Evolutionary conservation across 2,888 invertebrate genomes (phyloP).

Genomic region (Dendrolimus houi): DNA sequence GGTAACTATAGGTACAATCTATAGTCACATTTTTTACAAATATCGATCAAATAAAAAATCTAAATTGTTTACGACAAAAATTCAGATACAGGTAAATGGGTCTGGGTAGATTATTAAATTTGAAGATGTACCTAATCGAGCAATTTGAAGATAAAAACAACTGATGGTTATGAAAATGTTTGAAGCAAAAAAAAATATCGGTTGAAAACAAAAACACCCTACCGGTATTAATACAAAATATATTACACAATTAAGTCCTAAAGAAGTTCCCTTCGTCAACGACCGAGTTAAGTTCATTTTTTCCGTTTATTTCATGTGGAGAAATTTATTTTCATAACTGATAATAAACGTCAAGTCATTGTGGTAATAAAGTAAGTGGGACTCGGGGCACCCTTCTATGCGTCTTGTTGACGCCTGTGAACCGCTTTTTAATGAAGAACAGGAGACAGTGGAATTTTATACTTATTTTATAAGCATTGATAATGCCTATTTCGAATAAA

Average conservation of each 20-base stretch:
- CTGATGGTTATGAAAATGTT: too few species aligned
- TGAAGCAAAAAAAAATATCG: neutral
- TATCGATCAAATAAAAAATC: too few species aligned
- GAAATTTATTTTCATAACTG: slow-evolving; percentile 65
- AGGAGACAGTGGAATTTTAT: too few species aligned
- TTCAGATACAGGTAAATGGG: too few species aligned
- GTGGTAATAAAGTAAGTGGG: slow-evolving; percentile 57
- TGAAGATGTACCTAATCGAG: too few species aligned
- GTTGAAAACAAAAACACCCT: slow-evolving; percentile 17
- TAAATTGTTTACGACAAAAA: too few species aligned
- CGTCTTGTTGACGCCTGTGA: slow-evolving; percentile 20
- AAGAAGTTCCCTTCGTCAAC: slow-evolving; percentile 37
- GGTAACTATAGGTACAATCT: too few species aligned
- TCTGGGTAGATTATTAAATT: too few species aligned
- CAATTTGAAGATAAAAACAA: too few species aligned
- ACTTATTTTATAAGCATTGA: too few species aligned
- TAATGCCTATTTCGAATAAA: too few species aligned
- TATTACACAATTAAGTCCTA: slow-evolving; percentile 50
- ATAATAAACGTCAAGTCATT: slow-evolving; percentile 67
- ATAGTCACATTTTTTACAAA: too few species aligned
- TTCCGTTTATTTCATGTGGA: slow-evolving; percentile 48
- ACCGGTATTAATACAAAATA: slow-evolving; percentile 35
- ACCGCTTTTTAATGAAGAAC: slow-evolving; percentile 1
- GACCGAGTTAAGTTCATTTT: slow-evolving; percentile 48
- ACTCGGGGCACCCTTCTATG: slow-evolving; percentile 33